Conservation (phyloP, 2,113 vertebrate genomes). For the Pelvicachromis taeniatus region DNA sequence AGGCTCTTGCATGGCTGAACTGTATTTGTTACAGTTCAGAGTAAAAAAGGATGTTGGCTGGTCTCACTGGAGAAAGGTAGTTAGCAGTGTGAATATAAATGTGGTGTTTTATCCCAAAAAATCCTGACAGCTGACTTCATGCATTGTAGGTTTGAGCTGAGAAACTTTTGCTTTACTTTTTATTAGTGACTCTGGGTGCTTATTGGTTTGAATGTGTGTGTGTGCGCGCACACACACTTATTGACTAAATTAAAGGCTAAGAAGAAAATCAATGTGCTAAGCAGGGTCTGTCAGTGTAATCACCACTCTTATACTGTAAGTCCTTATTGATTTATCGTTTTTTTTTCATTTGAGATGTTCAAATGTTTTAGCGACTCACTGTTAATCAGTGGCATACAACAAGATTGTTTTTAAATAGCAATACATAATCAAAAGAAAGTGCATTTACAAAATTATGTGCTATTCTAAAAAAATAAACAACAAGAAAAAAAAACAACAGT, state of each 20-base stretch:
- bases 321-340: background rate
- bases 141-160: background rate
- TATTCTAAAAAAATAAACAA: background rate
- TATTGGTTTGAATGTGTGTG: background rate
- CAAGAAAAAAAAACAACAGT: background rate
- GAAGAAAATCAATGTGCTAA: background rate
- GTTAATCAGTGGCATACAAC: background rate
- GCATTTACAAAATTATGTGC: background rate
- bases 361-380: background rate
- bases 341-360: background rate
- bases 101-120: background rate
- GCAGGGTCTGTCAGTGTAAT: background rate
- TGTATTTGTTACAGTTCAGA: slow-evolving; percentile 11
- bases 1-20: background rate
- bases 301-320: background rate
- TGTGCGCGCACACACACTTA: background rate
- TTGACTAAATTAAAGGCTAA: background rate
- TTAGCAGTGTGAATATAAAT: slow-evolving; percentile 22
- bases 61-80: slow-evolving; percentile 8
- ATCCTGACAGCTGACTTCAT: slow-evolving; percentile 24
- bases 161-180: slow-evolving; percentile 1
- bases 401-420: background rate
- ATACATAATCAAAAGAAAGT: background rate
- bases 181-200: background rate
- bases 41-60: background rate